Evolutionary conservation across 2,113 vertebrate species (phyloP), one percentile per base, ranked within the genome.

Genomic region (Podiceps cristatus): DNA sequence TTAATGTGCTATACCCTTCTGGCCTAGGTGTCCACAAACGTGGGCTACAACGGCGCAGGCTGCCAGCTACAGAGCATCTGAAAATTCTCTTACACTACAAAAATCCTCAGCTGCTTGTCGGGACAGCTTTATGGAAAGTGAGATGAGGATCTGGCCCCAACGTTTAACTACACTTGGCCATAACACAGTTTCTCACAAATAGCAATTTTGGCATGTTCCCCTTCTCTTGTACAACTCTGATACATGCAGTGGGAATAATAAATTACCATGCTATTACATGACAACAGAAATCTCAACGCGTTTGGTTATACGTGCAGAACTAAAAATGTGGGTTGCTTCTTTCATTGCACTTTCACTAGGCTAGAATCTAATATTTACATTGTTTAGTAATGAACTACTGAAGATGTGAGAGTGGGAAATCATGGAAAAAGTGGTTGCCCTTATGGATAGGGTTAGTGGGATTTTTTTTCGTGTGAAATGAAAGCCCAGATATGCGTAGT

Each of bases 141-240:
- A 97, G 89, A 94, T 37, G 93, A 97, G 50, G 53, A 74, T 95
- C 93, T 95, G 95, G 94, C 89, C 89, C 52, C 73, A 50, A 23
- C 7, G 0, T 78, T 96, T 85, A 94, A 81, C 89, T 95, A 18
- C 11, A 35, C 42, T 97, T 96, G 91, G 93, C 89, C 16, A 7
- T 67, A 89, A 95, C 47, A 94, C 92, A 93, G 5, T 91, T 95
- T 97, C 94, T 96, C 96, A 96, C 96, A 96, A 97, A 96, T 64
- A 84, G 93, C 76, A 89, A 7, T 95, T 90, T 14, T 96, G 96
- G 94, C 96, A 83, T 64, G 83, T 88, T 95, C 90, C 77, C 40
- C 17, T 52, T 72, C 63, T 93, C 73, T 89, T 93, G 60, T 92
- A 93, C 86, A 94, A 92, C 74, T 91, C 73, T 33, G 83, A 90